phyloP scores from a whole-genome alignment of 1,140 invertebrate species.

The Trypoxylus dichotomus region DNA sequence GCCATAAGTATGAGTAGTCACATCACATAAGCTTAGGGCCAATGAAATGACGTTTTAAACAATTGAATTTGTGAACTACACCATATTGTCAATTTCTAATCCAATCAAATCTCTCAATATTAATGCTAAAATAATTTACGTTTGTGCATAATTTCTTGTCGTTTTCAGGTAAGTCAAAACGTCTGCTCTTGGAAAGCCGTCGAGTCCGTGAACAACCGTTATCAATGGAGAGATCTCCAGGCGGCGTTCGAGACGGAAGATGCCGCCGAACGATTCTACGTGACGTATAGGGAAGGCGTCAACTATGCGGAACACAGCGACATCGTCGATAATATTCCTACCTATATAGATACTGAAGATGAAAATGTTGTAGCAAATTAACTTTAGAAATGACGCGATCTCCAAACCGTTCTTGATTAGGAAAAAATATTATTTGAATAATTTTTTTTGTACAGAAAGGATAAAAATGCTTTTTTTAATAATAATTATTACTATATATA shows the following conservation, averaged over 20 bases:
- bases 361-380: neutral
- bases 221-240: slow-evolving; percentile 42
- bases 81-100: too few species aligned
- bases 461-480: neutral
- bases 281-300: slow-evolving; percentile 46
- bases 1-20: too few species aligned
- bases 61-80: too few species aligned
- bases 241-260: slow-evolving; percentile 42
- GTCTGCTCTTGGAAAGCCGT: slow-evolving; percentile 48
- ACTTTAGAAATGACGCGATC: neutral
- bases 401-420: neutral
- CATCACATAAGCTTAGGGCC: too few species aligned
- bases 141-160: neutral
- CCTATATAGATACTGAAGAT: neutral
- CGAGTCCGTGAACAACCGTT: slow-evolving; percentile 40
- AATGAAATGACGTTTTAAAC: too few species aligned
- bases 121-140: too few species aligned
- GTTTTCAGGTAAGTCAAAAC: slow-evolving; percentile 41
- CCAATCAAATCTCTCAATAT: too few species aligned
- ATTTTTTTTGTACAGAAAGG: neutral
- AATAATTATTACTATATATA: neutral
- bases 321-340: slow-evolving; percentile 33
- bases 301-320: slow-evolving; percentile 44
- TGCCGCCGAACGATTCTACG: slow-evolving; percentile 45
- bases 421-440: neutral